Evolutionary conservation across 2,888 invertebrate genomes (phyloP), one percentile per base, ranked within the genome.

Genomic region (Xylophagus ater): DNA sequence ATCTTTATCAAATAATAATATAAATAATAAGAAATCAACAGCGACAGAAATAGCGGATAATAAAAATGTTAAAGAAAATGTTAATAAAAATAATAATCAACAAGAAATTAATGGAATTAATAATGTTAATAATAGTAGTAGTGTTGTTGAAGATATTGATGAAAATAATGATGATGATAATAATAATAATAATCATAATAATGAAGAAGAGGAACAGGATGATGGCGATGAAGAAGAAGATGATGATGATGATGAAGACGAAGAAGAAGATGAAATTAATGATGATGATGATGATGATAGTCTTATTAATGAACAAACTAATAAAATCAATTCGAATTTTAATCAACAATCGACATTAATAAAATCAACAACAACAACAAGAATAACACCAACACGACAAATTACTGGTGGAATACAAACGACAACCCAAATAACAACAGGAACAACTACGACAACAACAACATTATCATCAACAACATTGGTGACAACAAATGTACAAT

Each of bases 211-310:
- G 12, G 56, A 59, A 8, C 28, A 37, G 7, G 30, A 28, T 10
- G 49, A 41, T 30, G 36, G 43, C 1, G 28, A 24, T 1, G 42
- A 38, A 1, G 40, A 40, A 1, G 44, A 21, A 7, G 47, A 48
- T 10, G 34, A 18, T 1, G 42, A 38, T 7, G 28, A 31, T 15
- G 39, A 28, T 7, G 40, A 40, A 9, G 41, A 41, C 3, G 18
- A 26, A 1, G 25, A 64, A 4, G 52, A 50, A 9, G 47, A 46
- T 7, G 67, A 62, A 44, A 59, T 64, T 2, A 69, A 69, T 52
- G 51, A 30, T 14, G 46, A 49, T 25, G 31, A 36, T 26, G 43
- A 41, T n/a, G 47, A 41, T 7, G 47, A 45, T n/a, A n/a, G n/a
- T n/a, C n/a, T n/a, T n/a, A n/a, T n/a, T n/a, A n/a, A n/a, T n/a